phyloP scores from a whole-genome alignment of 2,797 vertebrate species.

The Simalia tracyae region DNA sequence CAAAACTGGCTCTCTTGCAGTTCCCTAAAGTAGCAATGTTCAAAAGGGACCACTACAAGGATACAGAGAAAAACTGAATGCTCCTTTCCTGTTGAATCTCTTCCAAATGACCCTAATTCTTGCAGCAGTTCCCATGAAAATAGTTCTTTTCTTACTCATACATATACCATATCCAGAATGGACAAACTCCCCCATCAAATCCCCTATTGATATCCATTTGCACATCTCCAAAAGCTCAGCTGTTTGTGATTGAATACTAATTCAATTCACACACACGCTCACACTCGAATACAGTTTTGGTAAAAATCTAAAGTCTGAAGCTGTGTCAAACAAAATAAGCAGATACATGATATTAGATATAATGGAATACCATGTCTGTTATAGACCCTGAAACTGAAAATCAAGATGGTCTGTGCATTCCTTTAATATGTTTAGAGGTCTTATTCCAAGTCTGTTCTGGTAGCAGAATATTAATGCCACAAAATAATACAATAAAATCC shows the following conservation, averaged over 20 bases:
- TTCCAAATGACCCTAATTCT: background rate
- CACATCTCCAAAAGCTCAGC: conserved; percentile 9
- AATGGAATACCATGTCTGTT: background rate
- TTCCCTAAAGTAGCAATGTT: background rate
- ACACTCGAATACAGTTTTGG: background rate
- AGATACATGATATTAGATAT: background rate
- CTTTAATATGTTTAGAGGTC: background rate
- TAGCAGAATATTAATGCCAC: background rate
- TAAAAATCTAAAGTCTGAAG: background rate
- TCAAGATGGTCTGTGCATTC: background rate
- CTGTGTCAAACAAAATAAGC: background rate
- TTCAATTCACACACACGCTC: background rate
- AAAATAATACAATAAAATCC: background rate
- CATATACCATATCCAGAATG: no score
- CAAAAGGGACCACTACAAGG: background rate
- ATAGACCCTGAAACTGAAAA: background rate
- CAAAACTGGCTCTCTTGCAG: background rate
- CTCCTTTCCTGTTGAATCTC: background rate
- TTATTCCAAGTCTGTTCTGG: background rate
- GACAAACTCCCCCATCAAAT: background rate
- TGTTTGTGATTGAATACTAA: background rate
- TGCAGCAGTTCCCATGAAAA: background rate
- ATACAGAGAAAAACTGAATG: background rate
- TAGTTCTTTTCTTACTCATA: background rate
- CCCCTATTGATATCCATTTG: background rate